phyloP scores from a whole-genome alignment of 2,113 vertebrate species.

The Otus sunia region DNA sequence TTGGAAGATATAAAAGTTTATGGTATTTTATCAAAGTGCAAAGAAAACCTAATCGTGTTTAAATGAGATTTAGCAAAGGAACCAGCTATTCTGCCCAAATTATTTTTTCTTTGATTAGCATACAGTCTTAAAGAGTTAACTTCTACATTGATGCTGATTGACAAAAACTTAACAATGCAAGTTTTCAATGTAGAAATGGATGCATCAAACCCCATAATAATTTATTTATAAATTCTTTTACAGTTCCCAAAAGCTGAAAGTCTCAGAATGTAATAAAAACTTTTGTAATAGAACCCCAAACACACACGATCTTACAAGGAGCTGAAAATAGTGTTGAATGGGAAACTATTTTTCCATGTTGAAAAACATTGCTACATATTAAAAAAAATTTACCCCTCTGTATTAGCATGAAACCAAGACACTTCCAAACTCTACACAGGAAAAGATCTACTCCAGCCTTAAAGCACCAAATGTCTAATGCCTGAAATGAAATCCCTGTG shows the following conservation, averaged over 20 bases:
- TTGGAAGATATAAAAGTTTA: background rate
- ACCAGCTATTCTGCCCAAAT: background rate
- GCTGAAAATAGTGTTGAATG: background rate
- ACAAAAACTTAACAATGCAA: background rate
- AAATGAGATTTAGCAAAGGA: background rate
- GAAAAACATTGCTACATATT: background rate
- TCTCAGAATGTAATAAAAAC: background rate
- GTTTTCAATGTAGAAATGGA: background rate
- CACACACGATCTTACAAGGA: background rate
- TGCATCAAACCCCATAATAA: background rate
- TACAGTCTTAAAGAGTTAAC: background rate
- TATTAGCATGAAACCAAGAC: background rate
- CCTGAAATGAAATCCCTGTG: background rate
- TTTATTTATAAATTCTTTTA: background rate
- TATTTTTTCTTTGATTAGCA: background rate
- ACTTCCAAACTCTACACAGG: background rate
- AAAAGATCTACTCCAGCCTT: background rate
- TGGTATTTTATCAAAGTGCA: background rate
- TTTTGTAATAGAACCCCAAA: background rate
- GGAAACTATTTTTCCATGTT: background rate
- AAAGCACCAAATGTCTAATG: background rate
- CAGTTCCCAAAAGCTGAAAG: background rate
- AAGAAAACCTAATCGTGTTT: background rate
- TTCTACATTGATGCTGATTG: background rate
- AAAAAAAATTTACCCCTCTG: background rate